Conservation (phyloP, 2,888 invertebrate genomes). For the Micoletzkya japonica region DNA sequence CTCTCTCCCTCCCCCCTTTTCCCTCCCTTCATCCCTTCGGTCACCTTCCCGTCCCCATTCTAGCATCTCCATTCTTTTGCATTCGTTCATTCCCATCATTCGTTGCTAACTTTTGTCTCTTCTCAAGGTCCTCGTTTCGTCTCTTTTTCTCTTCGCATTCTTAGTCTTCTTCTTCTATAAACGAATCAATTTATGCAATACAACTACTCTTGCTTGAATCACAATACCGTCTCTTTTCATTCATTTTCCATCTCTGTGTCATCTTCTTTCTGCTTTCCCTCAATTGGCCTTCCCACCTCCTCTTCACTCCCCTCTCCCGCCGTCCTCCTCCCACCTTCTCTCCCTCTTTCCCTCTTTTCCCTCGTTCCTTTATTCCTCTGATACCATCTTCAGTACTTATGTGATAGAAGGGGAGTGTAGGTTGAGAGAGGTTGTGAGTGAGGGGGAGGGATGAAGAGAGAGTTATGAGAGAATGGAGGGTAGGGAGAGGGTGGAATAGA, state of each 20-base stretch:
- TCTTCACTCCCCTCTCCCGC: neutral
- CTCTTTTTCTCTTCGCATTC: too few species aligned
- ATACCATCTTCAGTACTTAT: slow-evolving; percentile 2
- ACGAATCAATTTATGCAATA: too few species aligned
- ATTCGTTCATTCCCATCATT: neutral
- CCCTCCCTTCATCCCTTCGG: neutral
- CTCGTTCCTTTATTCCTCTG: slow-evolving; percentile 8
- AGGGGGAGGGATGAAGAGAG: too few species aligned
- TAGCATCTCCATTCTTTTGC: neutral
- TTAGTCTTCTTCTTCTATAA: too few species aligned
- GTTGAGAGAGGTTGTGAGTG: too few species aligned
- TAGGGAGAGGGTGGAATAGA: too few species aligned
- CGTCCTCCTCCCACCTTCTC: neutral
- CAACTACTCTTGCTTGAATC: neutral
- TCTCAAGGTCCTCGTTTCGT: neutral
- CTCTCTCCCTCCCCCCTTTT: neutral
- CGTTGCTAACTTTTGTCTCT: neutral
- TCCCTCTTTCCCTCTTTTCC: neutral
- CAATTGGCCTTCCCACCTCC: neutral
- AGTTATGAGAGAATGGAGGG: too few species aligned
- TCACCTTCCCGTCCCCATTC: neutral
- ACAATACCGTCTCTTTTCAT: neutral
- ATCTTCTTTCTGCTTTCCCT: neutral
- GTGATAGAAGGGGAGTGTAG: too few species aligned
- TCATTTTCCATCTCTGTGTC: slow-evolving; percentile 4